A percentile compares a stretch with the other conserved stretches of the same genome.
These are phyloP conservation scores for Osmerus eperlanus DNA, from an alignment of 2,113 vertebrate genomes.

Conservation along the genomic window DNA sequence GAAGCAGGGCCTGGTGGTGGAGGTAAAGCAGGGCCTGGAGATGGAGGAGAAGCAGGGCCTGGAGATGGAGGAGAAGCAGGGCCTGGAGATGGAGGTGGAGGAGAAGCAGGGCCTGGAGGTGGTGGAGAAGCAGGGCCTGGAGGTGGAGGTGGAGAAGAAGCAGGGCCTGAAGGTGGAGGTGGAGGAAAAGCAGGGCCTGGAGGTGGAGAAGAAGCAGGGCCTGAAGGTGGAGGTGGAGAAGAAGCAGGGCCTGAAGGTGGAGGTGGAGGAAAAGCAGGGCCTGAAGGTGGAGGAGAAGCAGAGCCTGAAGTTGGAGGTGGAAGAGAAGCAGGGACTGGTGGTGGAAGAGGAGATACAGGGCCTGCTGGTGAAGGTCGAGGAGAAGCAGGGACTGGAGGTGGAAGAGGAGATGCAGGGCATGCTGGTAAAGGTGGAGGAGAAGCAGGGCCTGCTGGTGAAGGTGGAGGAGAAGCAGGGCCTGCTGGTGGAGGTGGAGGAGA, in stretches of 20 bases:
- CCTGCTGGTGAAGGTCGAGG: not conserved
- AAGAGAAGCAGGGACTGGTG: too few species aligned
- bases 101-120: too few species aligned
- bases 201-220: constrained; percentile 4
- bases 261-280: constrained; percentile 5
- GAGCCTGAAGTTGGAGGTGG: not conserved
- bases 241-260: not conserved
- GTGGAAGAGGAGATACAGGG: not conserved
- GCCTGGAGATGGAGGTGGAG: too few species aligned
- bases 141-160: constrained; percentile 6
- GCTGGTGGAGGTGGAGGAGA: constrained; percentile 10
- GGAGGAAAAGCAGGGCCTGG: constrained; percentile 4
- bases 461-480: constrained; percentile 1
- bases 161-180: not conserved
- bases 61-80: too few species aligned
- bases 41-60: not conserved
- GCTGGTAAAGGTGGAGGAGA: constrained; percentile 1
- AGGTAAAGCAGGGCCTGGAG: not conserved
- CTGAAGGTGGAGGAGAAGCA: not conserved
- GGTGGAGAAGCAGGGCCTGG: constrained; percentile 4
- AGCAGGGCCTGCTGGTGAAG: not conserved
- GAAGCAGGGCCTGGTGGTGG: constrained; percentile 1
- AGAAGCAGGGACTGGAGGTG: too few species aligned
- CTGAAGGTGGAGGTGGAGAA: constrained; percentile 5
- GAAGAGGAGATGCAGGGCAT: not conserved